phyloP scores from a whole-genome alignment of 2,113 vertebrate species.

The Zapus hudsonius region DNA sequence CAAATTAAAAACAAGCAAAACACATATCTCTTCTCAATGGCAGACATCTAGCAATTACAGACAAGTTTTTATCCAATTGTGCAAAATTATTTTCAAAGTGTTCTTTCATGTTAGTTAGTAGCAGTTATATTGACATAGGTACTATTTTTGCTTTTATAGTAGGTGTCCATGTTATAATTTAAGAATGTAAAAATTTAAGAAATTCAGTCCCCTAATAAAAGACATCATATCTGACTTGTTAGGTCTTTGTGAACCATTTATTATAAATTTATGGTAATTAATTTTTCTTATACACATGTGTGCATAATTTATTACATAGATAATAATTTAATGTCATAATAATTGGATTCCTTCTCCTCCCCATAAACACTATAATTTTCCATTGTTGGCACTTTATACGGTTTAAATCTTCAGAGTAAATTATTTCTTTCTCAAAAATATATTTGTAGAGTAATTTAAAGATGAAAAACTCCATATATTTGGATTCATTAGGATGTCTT shows the following conservation, averaged over 20 bases:
- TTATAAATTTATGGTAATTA: neutral
- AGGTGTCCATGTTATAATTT: slow-evolving; percentile 3
- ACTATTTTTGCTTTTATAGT: slow-evolving; percentile 15
- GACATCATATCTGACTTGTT: neutral
- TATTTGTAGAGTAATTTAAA: slow-evolving; percentile 67
- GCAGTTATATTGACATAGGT: neutral
- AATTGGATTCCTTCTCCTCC: neutral
- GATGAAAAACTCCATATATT: slow-evolving; percentile 66
- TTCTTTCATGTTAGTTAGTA: neutral
- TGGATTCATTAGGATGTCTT: slow-evolving; percentile 60
- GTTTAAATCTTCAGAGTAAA: slow-evolving; percentile 61
- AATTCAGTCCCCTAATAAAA: slow-evolving; percentile 12
- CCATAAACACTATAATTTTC: slow-evolving; percentile 40
- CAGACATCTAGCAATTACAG: slow-evolving; percentile 2
- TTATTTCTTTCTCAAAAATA: slow-evolving; percentile 56
- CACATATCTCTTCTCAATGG: neutral
- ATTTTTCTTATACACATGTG: neutral
- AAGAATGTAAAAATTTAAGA: slow-evolving; percentile 36
- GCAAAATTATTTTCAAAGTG: neutral
- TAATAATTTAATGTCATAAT: slow-evolving; percentile 26
- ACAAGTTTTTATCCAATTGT: neutral
- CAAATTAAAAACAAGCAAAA: neutral
- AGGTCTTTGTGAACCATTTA: slow-evolving; percentile 17
- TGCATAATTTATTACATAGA: slow-evolving; percentile 7
- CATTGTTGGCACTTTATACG: slow-evolving; percentile 54